Conservation (phyloP, 1,140 invertebrate species). For the Prorops nasuta region DNA sequence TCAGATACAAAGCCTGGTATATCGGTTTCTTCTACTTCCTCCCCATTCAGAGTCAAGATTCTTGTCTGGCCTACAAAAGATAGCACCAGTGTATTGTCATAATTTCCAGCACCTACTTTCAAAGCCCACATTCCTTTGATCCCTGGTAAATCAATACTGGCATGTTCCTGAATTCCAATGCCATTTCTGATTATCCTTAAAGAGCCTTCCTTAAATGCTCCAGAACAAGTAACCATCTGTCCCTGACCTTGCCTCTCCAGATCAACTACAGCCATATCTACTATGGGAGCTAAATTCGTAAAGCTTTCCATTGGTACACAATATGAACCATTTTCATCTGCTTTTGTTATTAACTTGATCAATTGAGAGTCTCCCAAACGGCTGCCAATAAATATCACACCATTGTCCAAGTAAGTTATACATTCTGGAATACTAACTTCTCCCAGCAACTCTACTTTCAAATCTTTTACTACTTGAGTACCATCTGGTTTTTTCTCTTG, state of each 20-base stretch:
- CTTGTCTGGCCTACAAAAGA: slow-evolving; percentile 94
- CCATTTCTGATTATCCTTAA: slow-evolving; percentile 96
- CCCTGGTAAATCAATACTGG: slow-evolving; percentile 92
- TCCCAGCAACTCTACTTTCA: slow-evolving; percentile 90
- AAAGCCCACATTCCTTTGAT: slow-evolving; percentile 98
- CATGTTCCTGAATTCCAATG: slow-evolving; percentile 97
- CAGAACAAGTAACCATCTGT: slow-evolving; percentile 96
- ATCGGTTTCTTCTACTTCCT: slow-evolving; percentile 97
- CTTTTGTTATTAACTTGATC: slow-evolving; percentile 83
- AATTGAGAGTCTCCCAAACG: slow-evolving; percentile 95
- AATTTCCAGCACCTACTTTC: slow-evolving; percentile 65
- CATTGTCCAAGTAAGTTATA: slow-evolving; percentile 98
- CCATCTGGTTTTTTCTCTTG: slow-evolving; percentile 79
- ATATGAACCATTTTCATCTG: slow-evolving; percentile 85
- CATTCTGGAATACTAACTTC: slow-evolving; percentile 97
- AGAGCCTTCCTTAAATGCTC: slow-evolving; percentile 96
- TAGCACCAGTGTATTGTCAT: slow-evolving; percentile 88
- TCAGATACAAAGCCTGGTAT: slow-evolving; percentile 85
- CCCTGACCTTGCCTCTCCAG: slow-evolving; percentile 96
- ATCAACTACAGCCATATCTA: slow-evolving; percentile 97
- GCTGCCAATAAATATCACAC: slow-evolving; percentile 96
- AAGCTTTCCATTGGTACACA: slow-evolving; percentile 94
- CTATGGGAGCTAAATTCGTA: slow-evolving; percentile 95
- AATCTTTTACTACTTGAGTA: slow-evolving; percentile 76
- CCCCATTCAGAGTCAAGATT: slow-evolving; percentile 83